Percentiles rank a stretch among this genome's conserved stretches.
Conservation (phyloP, 2,888 invertebrate genomes). For the Rhagonycha lutea region DNA sequence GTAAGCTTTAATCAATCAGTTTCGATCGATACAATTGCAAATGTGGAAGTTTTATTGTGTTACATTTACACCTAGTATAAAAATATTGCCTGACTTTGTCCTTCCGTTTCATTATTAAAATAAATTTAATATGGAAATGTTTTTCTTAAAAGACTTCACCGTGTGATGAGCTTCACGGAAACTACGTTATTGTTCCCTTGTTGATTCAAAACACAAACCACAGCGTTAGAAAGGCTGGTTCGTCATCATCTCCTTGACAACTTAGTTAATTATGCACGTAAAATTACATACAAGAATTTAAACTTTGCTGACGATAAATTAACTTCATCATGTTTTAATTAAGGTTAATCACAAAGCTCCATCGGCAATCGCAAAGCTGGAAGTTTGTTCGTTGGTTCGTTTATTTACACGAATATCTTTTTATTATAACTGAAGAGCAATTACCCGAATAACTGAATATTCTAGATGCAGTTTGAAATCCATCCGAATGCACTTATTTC, state of each 20-base stretch:
- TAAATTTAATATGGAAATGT: background rate
- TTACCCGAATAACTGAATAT: background rate
- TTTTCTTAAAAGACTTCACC: background rate
- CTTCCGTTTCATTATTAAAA: background rate
- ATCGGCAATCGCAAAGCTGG: background rate
- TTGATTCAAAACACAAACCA: background rate
- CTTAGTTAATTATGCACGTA: background rate
- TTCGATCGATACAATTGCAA: background rate
- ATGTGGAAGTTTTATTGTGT: too few species aligned
- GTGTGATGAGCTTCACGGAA: background rate
- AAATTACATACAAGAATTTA: background rate
- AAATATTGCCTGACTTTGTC: too few species aligned
- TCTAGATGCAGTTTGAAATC: background rate
- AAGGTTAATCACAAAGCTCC: background rate
- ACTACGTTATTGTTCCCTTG: background rate
- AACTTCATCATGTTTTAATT: background rate
- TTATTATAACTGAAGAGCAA: background rate
- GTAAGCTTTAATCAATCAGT: background rate
- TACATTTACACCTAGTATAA: too few species aligned
- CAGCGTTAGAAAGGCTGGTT: background rate
- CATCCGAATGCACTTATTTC: background rate
- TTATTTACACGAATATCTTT: background rate
- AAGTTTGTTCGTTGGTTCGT: background rate
- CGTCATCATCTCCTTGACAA: background rate
- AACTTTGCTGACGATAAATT: background rate